These are phyloP conservation scores for Apolygus lucorum DNA, from an alignment of 1,140 invertebrate genomes.

Conservation along the genomic window DNA sequence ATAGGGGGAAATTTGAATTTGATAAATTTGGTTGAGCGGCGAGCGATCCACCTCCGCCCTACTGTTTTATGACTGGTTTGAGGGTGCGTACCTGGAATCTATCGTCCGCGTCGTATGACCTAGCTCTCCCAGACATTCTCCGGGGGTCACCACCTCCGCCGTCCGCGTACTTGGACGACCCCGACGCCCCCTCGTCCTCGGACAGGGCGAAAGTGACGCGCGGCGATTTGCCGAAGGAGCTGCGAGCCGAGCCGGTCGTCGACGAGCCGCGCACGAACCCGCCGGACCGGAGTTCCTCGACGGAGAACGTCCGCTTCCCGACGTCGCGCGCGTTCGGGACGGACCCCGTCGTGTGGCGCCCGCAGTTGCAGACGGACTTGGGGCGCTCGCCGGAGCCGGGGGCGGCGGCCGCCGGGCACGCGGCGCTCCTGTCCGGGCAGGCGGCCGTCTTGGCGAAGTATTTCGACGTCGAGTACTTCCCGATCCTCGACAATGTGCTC, in stretches of 20 bases:
- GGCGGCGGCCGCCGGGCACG: background rate
- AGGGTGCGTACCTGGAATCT: background rate
- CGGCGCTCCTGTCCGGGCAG: background rate
- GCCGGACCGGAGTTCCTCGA: slow-evolving; percentile 32
- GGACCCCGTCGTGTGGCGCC: slow-evolving; percentile 30
- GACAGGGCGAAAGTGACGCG: slow-evolving; percentile 35
- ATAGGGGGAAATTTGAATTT: no score
- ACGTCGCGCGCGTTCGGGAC: slow-evolving; percentile 25
- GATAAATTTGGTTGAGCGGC: no score
- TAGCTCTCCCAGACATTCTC: background rate
- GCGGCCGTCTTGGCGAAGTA: slow-evolving; percentile 4
- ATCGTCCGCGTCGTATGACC: slow-evolving; percentile 20
- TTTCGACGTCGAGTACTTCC: slow-evolving; percentile 22
- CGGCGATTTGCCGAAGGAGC: slow-evolving; percentile 35
- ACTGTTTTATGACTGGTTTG: no score
- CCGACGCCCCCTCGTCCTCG: slow-evolving; percentile 32
- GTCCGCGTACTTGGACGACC: background rate
- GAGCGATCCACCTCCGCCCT: no score
- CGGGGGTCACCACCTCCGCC: background rate
- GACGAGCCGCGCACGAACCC: slow-evolving; percentile 27
- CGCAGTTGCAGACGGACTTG: slow-evolving; percentile 34
- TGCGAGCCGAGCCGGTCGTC: slow-evolving; percentile 27
- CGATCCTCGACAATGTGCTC: slow-evolving; percentile 30
- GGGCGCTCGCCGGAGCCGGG: slow-evolving; percentile 23
- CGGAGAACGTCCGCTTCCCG: slow-evolving; percentile 34